These are phyloP conservation scores for Stenodema calcarata DNA, from an alignment of 2,888 invertebrate genomes.

Conservation along the genomic window DNA sequence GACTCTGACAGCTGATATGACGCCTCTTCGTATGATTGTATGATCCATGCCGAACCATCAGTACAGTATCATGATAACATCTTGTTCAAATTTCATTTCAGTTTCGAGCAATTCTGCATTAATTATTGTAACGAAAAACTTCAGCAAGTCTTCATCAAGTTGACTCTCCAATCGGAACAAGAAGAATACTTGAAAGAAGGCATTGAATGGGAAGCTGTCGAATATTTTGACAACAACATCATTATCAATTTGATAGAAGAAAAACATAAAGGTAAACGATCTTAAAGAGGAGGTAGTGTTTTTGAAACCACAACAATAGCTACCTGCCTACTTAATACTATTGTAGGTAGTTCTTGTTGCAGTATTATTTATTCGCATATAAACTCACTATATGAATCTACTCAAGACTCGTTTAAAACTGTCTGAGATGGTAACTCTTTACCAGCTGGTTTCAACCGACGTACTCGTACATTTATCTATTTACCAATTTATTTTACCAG, in stretches of 20 bases:
- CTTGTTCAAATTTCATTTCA: conserved; percentile 61
- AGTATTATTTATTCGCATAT: neutral
- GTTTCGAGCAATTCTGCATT: conserved; percentile 91
- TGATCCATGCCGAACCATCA: too few species aligned
- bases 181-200: conserved; percentile 91
- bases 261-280: conserved; percentile 73
- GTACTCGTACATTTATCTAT: too few species aligned
- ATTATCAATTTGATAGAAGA: conserved; percentile 93
- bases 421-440: too few species aligned
- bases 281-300: neutral
- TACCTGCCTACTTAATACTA: neutral
- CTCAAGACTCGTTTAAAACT: neutral
- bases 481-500: conserved; percentile 61
- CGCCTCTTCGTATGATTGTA: too few species aligned
- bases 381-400: neutral
- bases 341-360: too few species aligned
- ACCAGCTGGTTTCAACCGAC: too few species aligned
- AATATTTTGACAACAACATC: conserved; percentile 91
- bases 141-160: conserved; percentile 90
- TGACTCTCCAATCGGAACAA: conserved; percentile 89
- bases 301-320: neutral
- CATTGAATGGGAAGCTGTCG: conserved; percentile 87
- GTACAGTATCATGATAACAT: too few species aligned
- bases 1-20: too few species aligned
- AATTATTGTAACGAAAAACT: conserved; percentile 96